Conservation (phyloP, 2,888 invertebrate species). For the Alitta virens region DNA sequence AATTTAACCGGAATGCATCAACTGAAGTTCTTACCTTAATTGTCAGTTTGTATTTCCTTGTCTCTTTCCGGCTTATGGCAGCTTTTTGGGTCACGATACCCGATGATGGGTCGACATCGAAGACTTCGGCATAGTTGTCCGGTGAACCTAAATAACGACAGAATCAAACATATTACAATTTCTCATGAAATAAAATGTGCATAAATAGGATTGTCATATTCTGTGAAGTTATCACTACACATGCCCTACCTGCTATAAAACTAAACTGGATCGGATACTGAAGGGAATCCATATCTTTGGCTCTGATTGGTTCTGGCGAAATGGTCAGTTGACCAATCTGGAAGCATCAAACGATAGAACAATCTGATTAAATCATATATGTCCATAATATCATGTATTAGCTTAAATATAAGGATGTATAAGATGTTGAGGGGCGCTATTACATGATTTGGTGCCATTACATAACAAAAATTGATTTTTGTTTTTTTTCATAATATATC, state of each 20-base stretch:
- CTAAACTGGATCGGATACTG: conserved; percentile 20
- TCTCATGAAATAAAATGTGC: no score
- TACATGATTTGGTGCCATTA: no score
- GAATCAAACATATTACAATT: no score
- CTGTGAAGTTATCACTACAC: no score
- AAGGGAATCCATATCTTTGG: conserved; percentile 28
- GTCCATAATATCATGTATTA: no score
- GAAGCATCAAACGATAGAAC: background rate
- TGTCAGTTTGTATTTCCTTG: conserved; percentile 12
- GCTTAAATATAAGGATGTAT: no score
- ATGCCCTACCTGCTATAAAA: conserved; percentile 16
- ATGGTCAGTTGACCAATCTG: conserved; percentile 23
- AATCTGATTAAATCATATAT: background rate
- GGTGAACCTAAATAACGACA: conserved; percentile 9
- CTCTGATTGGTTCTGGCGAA: conserved; percentile 25
- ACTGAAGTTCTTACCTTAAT: conserved; percentile 22
- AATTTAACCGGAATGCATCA: no score
- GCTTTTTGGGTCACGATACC: conserved; percentile 21
- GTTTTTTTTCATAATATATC: no score
- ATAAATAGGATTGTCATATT: no score
- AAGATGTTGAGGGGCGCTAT: no score
- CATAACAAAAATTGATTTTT: no score
- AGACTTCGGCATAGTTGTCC: conserved; percentile 5
- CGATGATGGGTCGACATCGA: conserved; percentile 17
- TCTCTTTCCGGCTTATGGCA: conserved; percentile 13